A percentile compares a stretch with the other conserved stretches of the same genome.
These are phyloP conservation scores for Drosophila suboccidentalis DNA, from an alignment of 2,888 invertebrate genomes.

Conservation along the genomic window DNA sequence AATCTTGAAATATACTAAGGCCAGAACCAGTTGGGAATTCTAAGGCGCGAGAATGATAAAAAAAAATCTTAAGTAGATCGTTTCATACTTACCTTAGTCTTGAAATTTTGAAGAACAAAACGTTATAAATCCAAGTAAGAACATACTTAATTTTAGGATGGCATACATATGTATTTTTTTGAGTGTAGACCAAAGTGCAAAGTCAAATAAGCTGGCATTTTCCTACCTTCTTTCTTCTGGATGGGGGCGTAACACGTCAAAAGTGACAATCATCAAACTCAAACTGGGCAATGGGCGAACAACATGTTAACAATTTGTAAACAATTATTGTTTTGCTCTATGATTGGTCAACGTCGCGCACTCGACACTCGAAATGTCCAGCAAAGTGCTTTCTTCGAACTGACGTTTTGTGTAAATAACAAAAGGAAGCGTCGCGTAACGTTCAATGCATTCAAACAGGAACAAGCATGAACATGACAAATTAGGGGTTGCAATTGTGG, in stretches of 20 bases:
- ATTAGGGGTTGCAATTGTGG: conserved; percentile 49
- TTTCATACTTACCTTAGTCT: too few relatives aligned
- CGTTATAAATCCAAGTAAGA: too few relatives aligned
- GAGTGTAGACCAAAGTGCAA: background rate
- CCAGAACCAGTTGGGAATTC: too few relatives aligned
- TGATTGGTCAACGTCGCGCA: conserved; percentile 65
- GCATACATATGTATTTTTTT: too few relatives aligned
- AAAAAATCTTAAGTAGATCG: too few relatives aligned
- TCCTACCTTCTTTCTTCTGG: conserved; percentile 6
- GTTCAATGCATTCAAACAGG: background rate
- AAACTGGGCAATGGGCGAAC: conserved; percentile 34
- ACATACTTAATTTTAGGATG: too few relatives aligned
- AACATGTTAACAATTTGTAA: conserved; percentile 82
- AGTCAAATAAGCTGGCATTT: conserved; percentile 33
- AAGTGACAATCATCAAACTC: conserved; percentile 72
- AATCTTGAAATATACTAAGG: too few relatives aligned
- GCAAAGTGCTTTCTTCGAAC: conserved; percentile 49
- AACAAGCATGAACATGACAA: conserved; percentile 29
- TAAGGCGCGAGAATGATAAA: too few relatives aligned
- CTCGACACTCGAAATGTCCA: conserved; percentile 44
- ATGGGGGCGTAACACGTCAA: conserved; percentile 69
- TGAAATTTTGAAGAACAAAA: too few relatives aligned
- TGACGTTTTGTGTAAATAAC: conserved; percentile 76
- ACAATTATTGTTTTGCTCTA: conserved; percentile 82
- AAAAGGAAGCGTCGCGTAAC: conserved; percentile 45